Evolutionary conservation across 2,113 vertebrate genomes (phyloP).

Genomic region (Typhlomys cinereus): DNA sequence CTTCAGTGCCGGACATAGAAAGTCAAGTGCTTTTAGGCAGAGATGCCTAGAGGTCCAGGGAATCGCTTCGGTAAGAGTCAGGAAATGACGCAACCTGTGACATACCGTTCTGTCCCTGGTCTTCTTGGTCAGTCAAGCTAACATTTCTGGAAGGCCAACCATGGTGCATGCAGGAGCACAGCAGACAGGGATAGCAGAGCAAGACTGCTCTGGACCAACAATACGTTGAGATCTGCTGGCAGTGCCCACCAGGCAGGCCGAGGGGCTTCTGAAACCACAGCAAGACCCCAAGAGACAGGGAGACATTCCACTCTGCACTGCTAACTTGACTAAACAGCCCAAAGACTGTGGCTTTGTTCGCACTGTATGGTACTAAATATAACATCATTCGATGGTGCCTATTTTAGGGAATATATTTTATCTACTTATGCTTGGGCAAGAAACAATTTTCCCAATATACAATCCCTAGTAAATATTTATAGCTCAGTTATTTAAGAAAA

Average conservation of each 20-base stretch:
- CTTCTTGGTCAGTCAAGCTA: neutral
- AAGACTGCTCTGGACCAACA: accelerated
- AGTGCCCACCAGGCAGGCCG: neutral
- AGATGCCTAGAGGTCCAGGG: neutral
- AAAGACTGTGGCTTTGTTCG: neutral
- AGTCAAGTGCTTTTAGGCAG: neutral
- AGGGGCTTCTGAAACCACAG: neutral
- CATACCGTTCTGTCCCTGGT: neutral
- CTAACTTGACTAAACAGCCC: neutral
- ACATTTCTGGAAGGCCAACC: neutral
- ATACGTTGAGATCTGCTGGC: too few species aligned
- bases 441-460: slow-evolving; percentile 24
- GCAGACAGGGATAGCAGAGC: too few species aligned
- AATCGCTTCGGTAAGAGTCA: neutral
- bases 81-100: neutral
- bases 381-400: neutral
- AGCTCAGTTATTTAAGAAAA: neutral
- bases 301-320: neutral
- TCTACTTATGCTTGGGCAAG: slow-evolving; percentile 9
- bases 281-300: too few species aligned
- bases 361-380: neutral
- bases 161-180: neutral
- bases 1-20: neutral
- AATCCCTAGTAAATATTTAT: slow-evolving; percentile 38
- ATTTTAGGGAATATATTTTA: slow-evolving; percentile 32